Conservation (phyloP, 2,888 invertebrate genomes). For the Morpho helenor region DNA sequence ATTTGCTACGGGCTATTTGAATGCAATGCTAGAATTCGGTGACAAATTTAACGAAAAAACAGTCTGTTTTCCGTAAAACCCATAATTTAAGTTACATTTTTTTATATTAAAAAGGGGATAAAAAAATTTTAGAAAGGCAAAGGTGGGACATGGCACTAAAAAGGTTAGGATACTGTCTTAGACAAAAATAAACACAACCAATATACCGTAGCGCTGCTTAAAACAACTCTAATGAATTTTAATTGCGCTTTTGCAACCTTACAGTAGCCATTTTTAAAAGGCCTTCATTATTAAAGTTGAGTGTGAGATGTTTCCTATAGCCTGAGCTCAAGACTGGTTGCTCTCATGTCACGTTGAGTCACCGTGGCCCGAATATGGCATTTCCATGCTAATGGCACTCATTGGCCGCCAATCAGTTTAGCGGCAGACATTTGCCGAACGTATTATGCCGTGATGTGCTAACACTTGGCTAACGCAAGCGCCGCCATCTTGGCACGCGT, state of each 20-base stretch:
- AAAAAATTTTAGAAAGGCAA: slow-evolving; percentile 8
- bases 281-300: slow-evolving; percentile 20
- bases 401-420: slow-evolving; percentile 67
- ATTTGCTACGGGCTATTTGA: too few relatives aligned
- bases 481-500: slow-evolving; percentile 48
- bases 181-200: slow-evolving; percentile 18
- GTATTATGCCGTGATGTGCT: slow-evolving; percentile 43
- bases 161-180: too few relatives aligned
- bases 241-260: slow-evolving; percentile 44
- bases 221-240: slow-evolving; percentile 49
- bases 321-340: slow-evolving; percentile 33
- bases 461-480: slow-evolving; percentile 25
- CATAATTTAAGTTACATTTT: too few relatives aligned
- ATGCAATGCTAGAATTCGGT: too few relatives aligned
- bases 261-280: slow-evolving; percentile 30
- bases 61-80: too few relatives aligned
- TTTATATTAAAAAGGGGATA: neutral
- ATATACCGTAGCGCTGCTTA: slow-evolving; percentile 20
- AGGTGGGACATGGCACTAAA: too few relatives aligned
- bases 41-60: too few relatives aligned
- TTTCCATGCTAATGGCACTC: slow-evolving; percentile 61
- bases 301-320: slow-evolving; percentile 23
- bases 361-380: slow-evolving; percentile 50
- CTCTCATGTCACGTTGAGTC: slow-evolving; percentile 48
- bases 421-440: slow-evolving; percentile 53